Percentiles rank a stretch among this genome's conserved stretches.
Evolutionary conservation across 2,888 invertebrate species (phyloP).

Genomic region (Megamerina dolium): DNA sequence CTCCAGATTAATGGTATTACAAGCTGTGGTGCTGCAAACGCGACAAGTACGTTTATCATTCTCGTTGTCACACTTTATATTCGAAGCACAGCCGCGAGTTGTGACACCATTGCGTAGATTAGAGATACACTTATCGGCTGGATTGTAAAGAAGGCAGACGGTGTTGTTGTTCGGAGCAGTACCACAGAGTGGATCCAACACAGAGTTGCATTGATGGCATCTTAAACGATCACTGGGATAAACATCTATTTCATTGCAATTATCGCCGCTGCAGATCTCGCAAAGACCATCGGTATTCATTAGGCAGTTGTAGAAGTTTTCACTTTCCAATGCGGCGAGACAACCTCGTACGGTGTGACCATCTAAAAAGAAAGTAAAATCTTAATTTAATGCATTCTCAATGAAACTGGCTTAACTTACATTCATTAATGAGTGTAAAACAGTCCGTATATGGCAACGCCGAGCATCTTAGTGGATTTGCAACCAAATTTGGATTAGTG

Average conservation of each 20-base stretch:
- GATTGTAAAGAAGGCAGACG: constrained; percentile 32
- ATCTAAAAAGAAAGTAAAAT: constrained; percentile 11
- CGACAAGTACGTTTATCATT: constrained; percentile 31
- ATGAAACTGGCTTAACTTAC: too few relatives aligned
- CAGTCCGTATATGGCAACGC: constrained; percentile 37
- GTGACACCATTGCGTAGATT: constrained; percentile 30
- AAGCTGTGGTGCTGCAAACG: constrained; percentile 27
- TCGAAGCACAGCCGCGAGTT: constrained; percentile 37
- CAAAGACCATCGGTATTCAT: constrained; percentile 27
- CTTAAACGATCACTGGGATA: constrained; percentile 30
- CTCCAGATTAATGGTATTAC: constrained; percentile 35
- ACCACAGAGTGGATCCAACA: constrained; percentile 24
- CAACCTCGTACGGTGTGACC: constrained; percentile 39
- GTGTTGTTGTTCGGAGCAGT: constrained; percentile 28
- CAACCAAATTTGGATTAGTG: constrained; percentile 37
- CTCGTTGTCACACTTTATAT: constrained; percentile 29
- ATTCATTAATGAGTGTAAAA: constrained; percentile 30
- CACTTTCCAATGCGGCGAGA: constrained; percentile 23
- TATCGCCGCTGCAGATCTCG: constrained; percentile 28
- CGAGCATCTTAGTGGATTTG: constrained; percentile 23
- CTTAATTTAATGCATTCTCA: neutral
- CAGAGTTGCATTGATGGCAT: constrained; percentile 40
- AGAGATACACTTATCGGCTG: constrained; percentile 33
- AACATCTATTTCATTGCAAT: constrained; percentile 35
- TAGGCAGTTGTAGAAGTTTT: constrained; percentile 32